Conservation (phyloP, 2,888 invertebrate species). For the Eilema caniola region DNA sequence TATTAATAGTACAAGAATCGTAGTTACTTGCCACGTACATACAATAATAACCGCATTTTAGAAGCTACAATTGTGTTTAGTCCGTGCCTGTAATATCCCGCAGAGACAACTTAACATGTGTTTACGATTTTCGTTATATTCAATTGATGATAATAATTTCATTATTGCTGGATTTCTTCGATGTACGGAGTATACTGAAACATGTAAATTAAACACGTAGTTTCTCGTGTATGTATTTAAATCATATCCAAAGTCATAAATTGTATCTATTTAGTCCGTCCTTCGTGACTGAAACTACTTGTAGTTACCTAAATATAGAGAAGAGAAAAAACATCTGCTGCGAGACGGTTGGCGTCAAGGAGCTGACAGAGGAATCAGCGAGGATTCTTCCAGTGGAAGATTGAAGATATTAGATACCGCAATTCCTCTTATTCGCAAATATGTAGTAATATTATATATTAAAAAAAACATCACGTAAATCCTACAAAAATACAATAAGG, state of each 20-base stretch:
- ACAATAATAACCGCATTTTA: background rate
- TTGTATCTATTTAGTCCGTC: background rate
- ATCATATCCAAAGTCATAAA: background rate
- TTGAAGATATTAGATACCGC: no score
- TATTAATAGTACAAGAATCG: background rate
- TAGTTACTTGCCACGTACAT: background rate
- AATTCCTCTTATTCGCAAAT: no score
- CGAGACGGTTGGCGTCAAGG: no score
- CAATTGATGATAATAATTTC: constrained; percentile 15
- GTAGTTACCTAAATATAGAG: no score
- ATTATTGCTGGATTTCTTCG: constrained; percentile 8
- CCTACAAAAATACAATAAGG: no score
- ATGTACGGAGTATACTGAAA: background rate
- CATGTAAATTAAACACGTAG: background rate
- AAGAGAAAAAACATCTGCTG: no score
- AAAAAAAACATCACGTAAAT: no score
- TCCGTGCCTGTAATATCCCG: constrained; percentile 7
- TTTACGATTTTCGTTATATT: constrained; percentile 10
- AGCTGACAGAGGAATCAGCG: no score
- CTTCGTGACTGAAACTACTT: no score
- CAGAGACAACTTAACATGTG: constrained; percentile 4
- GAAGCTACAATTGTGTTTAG: background rate
- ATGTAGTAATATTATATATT: no score
- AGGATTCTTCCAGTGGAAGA: no score
- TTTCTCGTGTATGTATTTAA: background rate